Evolutionary conservation across 2,113 vertebrate species (phyloP).

Genomic region (Camelus bactrianus): DNA sequence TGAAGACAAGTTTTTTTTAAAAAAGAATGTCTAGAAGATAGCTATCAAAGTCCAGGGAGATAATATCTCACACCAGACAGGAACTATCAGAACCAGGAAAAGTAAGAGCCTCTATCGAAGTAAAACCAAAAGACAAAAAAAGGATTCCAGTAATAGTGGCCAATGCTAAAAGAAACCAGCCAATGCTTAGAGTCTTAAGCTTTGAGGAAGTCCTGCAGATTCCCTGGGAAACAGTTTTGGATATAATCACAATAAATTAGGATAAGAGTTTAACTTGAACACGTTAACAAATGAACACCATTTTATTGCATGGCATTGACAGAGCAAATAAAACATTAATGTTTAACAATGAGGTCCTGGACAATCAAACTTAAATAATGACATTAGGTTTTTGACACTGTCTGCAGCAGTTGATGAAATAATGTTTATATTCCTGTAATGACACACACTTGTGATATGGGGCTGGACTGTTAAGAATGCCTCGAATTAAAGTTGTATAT

Average conservation of each 20-base stretch:
- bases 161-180: background rate
- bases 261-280: background rate
- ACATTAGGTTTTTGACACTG: background rate
- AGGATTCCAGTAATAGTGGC: background rate
- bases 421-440: background rate
- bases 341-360: background rate
- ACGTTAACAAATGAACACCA: background rate
- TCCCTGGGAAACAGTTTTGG: background rate
- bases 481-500: constrained; percentile 29
- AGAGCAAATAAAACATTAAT: background rate
- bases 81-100: background rate
- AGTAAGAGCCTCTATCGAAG: background rate
- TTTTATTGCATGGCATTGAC: background rate
- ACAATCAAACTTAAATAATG: background rate
- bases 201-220: background rate
- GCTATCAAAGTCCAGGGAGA: background rate
- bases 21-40: background rate
- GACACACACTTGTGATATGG: background rate
- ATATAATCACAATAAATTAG: background rate
- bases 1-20: background rate
- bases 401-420: background rate
- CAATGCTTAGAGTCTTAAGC: background rate
- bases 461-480: background rate
- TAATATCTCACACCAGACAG: background rate
- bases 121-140: background rate